phyloP scores from a whole-genome alignment of 2,797 vertebrate genomes.

The Botia kubotai region DNA sequence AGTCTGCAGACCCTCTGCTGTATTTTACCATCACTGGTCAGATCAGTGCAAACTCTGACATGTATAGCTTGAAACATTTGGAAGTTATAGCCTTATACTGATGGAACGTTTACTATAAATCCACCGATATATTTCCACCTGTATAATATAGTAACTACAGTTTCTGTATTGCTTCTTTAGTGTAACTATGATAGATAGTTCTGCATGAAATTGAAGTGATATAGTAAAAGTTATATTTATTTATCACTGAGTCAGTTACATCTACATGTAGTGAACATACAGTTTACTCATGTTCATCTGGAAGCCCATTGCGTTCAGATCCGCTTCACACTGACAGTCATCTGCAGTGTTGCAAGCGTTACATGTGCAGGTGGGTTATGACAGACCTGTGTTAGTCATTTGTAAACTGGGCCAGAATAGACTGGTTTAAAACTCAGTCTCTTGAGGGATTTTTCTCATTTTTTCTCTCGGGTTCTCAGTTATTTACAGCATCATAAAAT shows the following conservation, averaged over 20 bases:
- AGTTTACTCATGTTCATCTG: background rate
- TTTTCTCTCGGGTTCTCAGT: background rate
- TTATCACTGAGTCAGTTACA: too few species aligned
- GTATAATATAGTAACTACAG: background rate
- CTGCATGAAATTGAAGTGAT: too few species aligned
- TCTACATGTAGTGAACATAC: too few species aligned
- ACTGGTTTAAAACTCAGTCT: slow-evolving; percentile 1
- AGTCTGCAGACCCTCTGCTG: too few species aligned
- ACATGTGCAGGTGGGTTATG: background rate
- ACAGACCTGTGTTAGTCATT: slow-evolving; percentile 24
- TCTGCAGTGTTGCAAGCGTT: background rate
- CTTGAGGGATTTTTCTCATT: background rate
- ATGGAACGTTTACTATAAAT: too few species aligned
- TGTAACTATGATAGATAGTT: background rate
- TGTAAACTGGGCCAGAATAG: background rate
- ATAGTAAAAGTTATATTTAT: too few species aligned
- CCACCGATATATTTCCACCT: background rate
- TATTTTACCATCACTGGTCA: too few species aligned
- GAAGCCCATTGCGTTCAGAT: background rate
- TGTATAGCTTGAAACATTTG: background rate
- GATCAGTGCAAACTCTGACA: background rate
- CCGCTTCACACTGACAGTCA: background rate
- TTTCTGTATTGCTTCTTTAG: background rate
- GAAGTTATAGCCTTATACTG: background rate
- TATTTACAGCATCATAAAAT: background rate